Evolutionary conservation across 1,140 invertebrate species (phyloP).

Genomic region (Calephelis nemesis): DNA sequence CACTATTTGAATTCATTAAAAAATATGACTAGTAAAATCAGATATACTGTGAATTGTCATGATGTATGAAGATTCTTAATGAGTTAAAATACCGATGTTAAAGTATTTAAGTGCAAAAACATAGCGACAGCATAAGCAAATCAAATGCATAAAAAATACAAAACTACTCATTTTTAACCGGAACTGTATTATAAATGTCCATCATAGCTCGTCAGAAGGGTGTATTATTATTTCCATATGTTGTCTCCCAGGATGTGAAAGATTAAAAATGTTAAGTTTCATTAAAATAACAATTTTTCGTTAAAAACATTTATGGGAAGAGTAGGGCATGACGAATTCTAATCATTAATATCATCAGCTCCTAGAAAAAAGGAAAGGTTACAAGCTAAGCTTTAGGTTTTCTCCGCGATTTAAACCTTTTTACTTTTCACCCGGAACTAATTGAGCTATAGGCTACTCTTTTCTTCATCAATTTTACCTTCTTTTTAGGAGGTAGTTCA

Average conservation of each 20-base stretch:
- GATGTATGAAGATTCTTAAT: neutral
- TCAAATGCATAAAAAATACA: slow-evolving; percentile 2
- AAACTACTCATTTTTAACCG: neutral
- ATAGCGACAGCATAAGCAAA: neutral
- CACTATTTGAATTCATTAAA: neutral
- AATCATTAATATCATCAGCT: no score
- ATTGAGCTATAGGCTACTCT: no score
- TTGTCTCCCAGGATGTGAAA: neutral
- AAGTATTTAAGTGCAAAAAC: neutral
- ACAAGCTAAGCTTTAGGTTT: no score
- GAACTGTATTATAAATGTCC: neutral
- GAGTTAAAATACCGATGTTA: neutral
- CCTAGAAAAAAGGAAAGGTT: no score
- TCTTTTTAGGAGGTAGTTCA: no score
- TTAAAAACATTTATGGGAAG: no score
- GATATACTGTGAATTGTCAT: neutral
- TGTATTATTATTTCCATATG: neutral
- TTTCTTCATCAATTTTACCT: no score
- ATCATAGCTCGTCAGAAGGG: neutral
- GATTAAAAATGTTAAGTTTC: no score
- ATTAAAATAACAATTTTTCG: no score
- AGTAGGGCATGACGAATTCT: no score
- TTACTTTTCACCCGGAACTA: no score
- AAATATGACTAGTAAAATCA: slow-evolving; percentile 12
- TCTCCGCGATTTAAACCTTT: no score